A percentile compares a stretch with the other conserved stretches of the same genome.
phyloP scores from a whole-genome alignment of 2,113 vertebrate genomes.

The Mystacornis crossleyi region DNA sequence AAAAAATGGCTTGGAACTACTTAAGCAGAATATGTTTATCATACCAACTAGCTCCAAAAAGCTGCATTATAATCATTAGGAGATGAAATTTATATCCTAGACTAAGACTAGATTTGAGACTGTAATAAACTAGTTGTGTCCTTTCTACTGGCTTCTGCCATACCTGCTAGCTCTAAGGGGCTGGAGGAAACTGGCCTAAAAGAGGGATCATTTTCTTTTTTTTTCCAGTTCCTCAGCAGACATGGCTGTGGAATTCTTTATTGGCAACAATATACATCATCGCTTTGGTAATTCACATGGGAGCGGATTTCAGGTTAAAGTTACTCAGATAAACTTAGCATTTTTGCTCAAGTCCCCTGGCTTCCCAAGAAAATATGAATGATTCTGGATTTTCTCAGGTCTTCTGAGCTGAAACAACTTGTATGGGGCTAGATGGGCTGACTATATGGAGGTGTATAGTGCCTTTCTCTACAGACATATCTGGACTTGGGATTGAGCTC shows the following conservation, averaged over 20 bases:
- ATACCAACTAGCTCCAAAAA: not conserved
- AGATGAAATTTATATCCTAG: not conserved
- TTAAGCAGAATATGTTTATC: not conserved
- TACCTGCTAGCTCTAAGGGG: not conserved
- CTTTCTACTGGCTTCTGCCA: not conserved
- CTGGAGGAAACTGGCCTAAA: not conserved
- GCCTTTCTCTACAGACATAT: not conserved
- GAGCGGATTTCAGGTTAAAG: not conserved
- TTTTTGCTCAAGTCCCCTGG: not conserved
- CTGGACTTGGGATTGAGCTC: not conserved
- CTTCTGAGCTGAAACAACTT: not conserved
- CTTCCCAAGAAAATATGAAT: not conserved
- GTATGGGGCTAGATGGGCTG: not conserved
- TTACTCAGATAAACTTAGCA: not conserved
- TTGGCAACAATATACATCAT: not conserved
- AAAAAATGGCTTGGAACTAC: not conserved
- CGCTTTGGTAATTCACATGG: not conserved
- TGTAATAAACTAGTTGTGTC: not conserved
- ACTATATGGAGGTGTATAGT: not conserved
- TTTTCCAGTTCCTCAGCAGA: not conserved
- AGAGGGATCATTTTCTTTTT: not conserved
- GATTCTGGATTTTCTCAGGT: not conserved
- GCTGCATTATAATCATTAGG: not conserved
- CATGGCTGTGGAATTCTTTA: not conserved
- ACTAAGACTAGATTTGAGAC: not conserved